Evolutionary conservation across 1,140 invertebrate genomes (phyloP), one percentile per base, ranked within the genome.

Genomic region (Bombus turneri): DNA sequence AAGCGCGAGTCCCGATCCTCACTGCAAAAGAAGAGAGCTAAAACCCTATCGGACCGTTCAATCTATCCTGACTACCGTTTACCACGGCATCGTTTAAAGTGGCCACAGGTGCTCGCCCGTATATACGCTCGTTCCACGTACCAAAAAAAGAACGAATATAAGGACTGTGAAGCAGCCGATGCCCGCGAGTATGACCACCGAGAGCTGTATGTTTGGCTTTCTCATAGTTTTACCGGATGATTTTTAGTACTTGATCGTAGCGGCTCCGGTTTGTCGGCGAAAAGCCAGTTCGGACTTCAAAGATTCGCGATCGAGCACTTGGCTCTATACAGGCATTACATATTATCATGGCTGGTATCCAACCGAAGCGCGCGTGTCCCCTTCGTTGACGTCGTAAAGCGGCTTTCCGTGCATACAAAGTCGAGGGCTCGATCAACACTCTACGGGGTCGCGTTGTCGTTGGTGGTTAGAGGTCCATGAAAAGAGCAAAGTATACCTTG

Each of bases 401-500:
- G 86, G 86, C 83, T 83, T 76, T 69, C 86, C 88, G 87, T 84
- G 88, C 90, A 94, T 90, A 94, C 93, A 94, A 87, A 87, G 89
- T 87, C 92, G 91, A 94, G 89, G 90, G 91, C 91, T 93, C 83
- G 89, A 90, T 89, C 89, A 92, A 93, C 92, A 92, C 91, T 92
- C 81, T 79, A 86, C 73, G 68, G 81, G 82, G 85, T 80, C 89
- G 83, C 83, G 86, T 81, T 86, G 85, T 84, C 82, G 78, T 82
- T 59, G 77, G 77, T 87, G 66, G 72, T 64, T 86, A 71, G 86
- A 83, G 71, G 72, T 75, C 81, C 57, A 71, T 74, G 82, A 83
- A 72, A 86, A 75, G 86, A 86, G 86, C 90, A 91, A 91, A 91
- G 89, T 87, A 74, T 83, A 85, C 85, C 82, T 90, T 72, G 82